A percentile compares a stretch with the other conserved stretches of the same genome.
phyloP scores from a whole-genome alignment of 2,888 invertebrate genomes.

The Eupelmus urozonus region DNA sequence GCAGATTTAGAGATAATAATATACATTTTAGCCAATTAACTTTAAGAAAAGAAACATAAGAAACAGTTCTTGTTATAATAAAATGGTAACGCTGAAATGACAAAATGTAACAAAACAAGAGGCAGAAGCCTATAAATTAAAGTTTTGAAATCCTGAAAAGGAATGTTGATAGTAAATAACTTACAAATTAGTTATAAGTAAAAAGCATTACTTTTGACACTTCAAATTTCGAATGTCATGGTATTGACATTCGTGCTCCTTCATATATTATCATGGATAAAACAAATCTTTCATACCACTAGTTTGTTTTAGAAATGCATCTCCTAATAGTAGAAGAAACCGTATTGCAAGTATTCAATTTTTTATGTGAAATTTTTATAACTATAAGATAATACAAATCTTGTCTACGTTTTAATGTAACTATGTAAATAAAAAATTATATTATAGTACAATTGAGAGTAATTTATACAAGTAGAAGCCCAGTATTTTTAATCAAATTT shows the following conservation, averaged over 20 bases:
- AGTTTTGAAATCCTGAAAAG: conserved; percentile 31
- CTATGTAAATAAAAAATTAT: conserved; percentile 37
- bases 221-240: conserved; percentile 41
- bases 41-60: neutral
- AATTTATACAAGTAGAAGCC: conserved; percentile 40
- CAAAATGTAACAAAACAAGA: conserved; percentile 2
- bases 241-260: conserved; percentile 42
- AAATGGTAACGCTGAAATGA: conserved; percentile 15
- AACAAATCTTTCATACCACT: conserved; percentile 33
- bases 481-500: conserved; percentile 17
- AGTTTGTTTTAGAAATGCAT: conserved; percentile 32
- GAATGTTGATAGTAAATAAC: conserved; percentile 53
- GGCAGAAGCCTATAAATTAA: conserved; percentile 24
- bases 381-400: conserved; percentile 30
- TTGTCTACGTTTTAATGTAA: conserved; percentile 7
- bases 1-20: conserved; percentile 22
- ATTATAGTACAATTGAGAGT: conserved; percentile 24
- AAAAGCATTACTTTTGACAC: conserved; percentile 43
- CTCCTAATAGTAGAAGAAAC: conserved; percentile 18
- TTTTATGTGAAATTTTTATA: conserved; percentile 7
- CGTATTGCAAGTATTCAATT: conserved; percentile 16
- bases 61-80: conserved; percentile 14
- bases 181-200: conserved; percentile 42
- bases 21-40: conserved; percentile 8
- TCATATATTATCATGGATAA: conserved; percentile 41